phyloP scores from a whole-genome alignment of 23 tunicate genomes.

The Styela plicata region DNA sequence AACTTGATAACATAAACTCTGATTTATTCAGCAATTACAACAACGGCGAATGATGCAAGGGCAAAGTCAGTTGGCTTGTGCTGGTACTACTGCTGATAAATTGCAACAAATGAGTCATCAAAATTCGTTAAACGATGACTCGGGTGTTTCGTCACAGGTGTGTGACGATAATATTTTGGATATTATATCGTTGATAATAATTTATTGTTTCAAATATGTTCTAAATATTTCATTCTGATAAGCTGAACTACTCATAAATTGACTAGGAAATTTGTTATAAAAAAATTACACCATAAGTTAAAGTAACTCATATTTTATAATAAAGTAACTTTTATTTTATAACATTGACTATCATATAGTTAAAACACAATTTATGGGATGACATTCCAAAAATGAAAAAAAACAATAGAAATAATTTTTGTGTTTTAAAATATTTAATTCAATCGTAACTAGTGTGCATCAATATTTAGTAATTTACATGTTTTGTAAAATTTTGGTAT shows the following conservation, averaged over 20 bases:
- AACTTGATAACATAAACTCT: no score
- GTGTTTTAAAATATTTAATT: no score
- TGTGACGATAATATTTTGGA: not conserved
- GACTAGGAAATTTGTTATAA: no score
- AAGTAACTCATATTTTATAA: no score
- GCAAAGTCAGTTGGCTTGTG: conserved; percentile 29
- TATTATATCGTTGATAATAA: not conserved
- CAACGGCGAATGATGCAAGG: conserved; percentile 40
- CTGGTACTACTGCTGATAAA: conserved; percentile 12
- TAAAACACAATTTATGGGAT: no score
- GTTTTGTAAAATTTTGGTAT: not conserved
- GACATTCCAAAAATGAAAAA: no score
- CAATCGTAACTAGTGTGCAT: no score
- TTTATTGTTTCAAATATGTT: not conserved
- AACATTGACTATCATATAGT: no score
- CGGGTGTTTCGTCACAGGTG: conserved; percentile 34
- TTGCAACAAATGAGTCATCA: conserved; percentile 10
- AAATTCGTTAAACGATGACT: conserved; percentile 24
- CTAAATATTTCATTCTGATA: not conserved
- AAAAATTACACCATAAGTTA: no score
- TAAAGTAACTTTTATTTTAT: no score
- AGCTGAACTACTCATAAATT: not conserved
- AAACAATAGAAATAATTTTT: no score
- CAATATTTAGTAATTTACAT: no score
- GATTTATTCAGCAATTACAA: conserved; percentile 16